These are phyloP conservation scores for Trichogramma dendrolimi DNA, from an alignment of 2,888 invertebrate species.

Conservation along the genomic window DNA sequence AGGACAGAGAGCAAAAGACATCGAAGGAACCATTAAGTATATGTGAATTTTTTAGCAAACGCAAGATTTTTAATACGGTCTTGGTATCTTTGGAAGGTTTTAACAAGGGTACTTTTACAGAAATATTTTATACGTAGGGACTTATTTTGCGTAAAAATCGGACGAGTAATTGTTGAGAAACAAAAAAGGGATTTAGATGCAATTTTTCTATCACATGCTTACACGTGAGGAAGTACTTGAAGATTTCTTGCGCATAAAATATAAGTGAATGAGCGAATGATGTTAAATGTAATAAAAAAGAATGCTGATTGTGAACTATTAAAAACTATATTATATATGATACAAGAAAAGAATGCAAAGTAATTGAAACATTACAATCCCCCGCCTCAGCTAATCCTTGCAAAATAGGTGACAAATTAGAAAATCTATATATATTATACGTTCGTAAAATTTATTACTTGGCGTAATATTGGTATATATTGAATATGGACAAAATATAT, in stretches of 20 bases:
- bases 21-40: slow-evolving; percentile 23
- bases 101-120: slow-evolving; percentile 11
- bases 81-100: too few species aligned
- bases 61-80: slow-evolving; percentile 9
- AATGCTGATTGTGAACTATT: slow-evolving; percentile 6
- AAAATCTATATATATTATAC: slow-evolving; percentile 37
- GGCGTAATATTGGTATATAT: slow-evolving; percentile 48
- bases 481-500: slow-evolving; percentile 34
- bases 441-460: slow-evolving; percentile 48
- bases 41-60: slow-evolving; percentile 14
- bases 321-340: slow-evolving; percentile 36
- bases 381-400: slow-evolving; percentile 36
- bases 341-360: slow-evolving; percentile 29
- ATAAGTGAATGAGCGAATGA: not conserved
- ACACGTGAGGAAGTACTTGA: too few species aligned
- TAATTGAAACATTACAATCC: slow-evolving; percentile 21
- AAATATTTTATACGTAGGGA: slow-evolving; percentile 15
- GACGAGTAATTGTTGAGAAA: slow-evolving; percentile 22
- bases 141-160: slow-evolving; percentile 27
- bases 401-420: slow-evolving; percentile 44
- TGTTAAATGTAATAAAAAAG: slow-evolving; percentile 11
- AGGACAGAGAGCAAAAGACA: slow-evolving; percentile 13
- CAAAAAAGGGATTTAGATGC: too few species aligned
- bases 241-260: slow-evolving; percentile 12
- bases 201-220: too few species aligned